Evolutionary conservation across 1,140 invertebrate genomes (phyloP), one percentile per base, ranked within the genome.

Genomic region (Hormaphis cornu): DNA sequence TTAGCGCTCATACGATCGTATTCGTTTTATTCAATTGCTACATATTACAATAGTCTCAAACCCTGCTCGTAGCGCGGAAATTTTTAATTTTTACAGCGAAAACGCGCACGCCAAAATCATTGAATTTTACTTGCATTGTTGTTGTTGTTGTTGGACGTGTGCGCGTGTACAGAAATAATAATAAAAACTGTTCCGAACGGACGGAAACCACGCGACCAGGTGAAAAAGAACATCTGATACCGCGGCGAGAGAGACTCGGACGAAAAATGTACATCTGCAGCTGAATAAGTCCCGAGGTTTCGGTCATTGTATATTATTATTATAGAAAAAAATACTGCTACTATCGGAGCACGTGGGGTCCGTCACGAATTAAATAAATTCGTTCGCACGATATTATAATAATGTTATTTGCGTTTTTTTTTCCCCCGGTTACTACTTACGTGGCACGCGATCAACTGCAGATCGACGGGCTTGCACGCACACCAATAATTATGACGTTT

Each of bases 151-250:
- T n/a, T n/a, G n/a, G n/a, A n/a, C n/a, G n/a, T 14, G 20, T 24
- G 20, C 10, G 46, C 22, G 54, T n/a, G 35, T 24, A 22, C 10
- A 35, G 20, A n/a, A n/a, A n/a, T n/a, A n/a, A n/a, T n/a, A n/a
- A n/a, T n/a, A n/a, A n/a, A n/a, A n/a, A 58, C 33, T 16, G 40
- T 58, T 58, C 54, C 20, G 5, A 58, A 26, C 20, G 35, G 20
- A 58, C 54, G 54, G 54, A 35, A 58, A 58, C 37, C 33, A 35
- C 20, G 20, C 53, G 18, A 8, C 54, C 54, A 58, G 54, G 54
- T 58, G 54, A 37, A 40, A 56, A 58, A 40, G 12, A 37, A 58
- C 54, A 58, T 58, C 54, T 58, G 54, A 58, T 58, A n/a, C n/a
- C n/a, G n/a, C 14, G 33, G 33, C 54, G 54, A 14, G 30, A n/a